These are phyloP conservation scores for Heterotis niloticus DNA, from an alignment of 2,113 vertebrate genomes.

Conservation along the genomic window DNA sequence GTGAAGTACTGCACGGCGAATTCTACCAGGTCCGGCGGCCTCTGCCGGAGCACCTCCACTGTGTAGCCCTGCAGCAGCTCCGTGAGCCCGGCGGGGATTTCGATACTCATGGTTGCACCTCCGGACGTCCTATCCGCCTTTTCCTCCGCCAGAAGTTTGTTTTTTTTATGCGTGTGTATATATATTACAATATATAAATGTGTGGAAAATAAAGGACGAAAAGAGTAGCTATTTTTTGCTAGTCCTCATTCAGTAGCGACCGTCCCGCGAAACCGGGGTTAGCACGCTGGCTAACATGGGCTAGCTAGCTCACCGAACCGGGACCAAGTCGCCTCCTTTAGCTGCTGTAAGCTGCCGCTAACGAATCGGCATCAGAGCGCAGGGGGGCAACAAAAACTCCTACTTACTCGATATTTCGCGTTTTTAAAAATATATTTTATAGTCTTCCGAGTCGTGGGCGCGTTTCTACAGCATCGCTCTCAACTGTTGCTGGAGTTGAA, in stretches of 20 bases:
- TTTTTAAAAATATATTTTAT: background rate
- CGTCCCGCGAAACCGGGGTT: background rate
- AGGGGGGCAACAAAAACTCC: background rate
- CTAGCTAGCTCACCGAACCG: conserved; percentile 23
- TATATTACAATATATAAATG: background rate
- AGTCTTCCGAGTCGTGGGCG: too few relatives aligned
- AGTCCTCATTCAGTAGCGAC: background rate
- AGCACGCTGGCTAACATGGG: conserved; percentile 11
- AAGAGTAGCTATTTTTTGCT: background rate
- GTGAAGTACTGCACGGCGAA: conserved; percentile 95
- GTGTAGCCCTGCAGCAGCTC: conserved; percentile 96
- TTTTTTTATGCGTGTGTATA: background rate
- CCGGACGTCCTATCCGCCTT: conserved; percentile 28
- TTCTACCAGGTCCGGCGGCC: conserved; percentile 84
- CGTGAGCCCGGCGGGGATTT: conserved; percentile 90
- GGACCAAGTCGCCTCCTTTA: conserved; percentile 29
- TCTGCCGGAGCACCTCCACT: conserved; percentile 89
- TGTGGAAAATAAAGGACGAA: background rate
- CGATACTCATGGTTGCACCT: conserved; percentile 80
- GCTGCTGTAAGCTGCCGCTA: background rate
- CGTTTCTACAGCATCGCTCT: too few relatives aligned
- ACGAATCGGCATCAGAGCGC: conserved; percentile 12
- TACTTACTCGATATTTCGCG: background rate
- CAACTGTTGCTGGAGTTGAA: too few relatives aligned
- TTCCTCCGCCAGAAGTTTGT: conserved; percentile 6